Evolutionary conservation across 2,888 invertebrate species (phyloP), one percentile per base, ranked within the genome.

Genomic region (Erebia epiphron): DNA sequence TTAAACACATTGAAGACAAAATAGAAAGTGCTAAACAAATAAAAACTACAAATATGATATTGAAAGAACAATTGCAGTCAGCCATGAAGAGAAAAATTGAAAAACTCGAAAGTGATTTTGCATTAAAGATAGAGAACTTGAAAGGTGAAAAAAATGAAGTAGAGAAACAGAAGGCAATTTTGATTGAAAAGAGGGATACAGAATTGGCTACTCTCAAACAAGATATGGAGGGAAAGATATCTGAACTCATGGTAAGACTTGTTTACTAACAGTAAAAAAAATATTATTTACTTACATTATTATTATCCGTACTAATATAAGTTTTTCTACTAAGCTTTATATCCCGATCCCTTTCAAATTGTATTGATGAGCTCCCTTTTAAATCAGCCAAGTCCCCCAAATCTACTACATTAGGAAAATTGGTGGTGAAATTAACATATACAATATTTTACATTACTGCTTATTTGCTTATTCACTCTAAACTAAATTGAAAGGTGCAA

Each of bases 1-100:
- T 90, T 13, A 85, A 88, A 73, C 87, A 89, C 71, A 87, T 92
- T 75, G 88, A 90, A 76, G 84, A 89, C n/a, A 93, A 90, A 78
- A 86, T 93, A 58, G 83, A 87, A 67, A 90, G 84, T 80, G 84
- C 89, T 14, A 89, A 92, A 78, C 84, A 90, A 73, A 85, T 90
- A 79, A 88, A 91, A 77, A 84, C 80, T 50, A 85, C 86, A 60
- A 85, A 90, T 7, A 83, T 81, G 61, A 87, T 89, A 76, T 82
- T 93, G 67, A 89, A 94, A 63, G 83, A 93, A 56, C 87, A 93
- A 56, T 80, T 94, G 57, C 82, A 94, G 71, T 79, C 81, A 41
- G 87, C 87, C 43, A 93, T 94, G 83, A 86, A 91, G 46, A 87
- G 86, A 62, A 93, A 94, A 76, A 92, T 94, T 46, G 82, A 88